Base-by-base conservation (phyloP, 2,113 vertebrate genomes). In the Ceyx melanurus region DNA sequence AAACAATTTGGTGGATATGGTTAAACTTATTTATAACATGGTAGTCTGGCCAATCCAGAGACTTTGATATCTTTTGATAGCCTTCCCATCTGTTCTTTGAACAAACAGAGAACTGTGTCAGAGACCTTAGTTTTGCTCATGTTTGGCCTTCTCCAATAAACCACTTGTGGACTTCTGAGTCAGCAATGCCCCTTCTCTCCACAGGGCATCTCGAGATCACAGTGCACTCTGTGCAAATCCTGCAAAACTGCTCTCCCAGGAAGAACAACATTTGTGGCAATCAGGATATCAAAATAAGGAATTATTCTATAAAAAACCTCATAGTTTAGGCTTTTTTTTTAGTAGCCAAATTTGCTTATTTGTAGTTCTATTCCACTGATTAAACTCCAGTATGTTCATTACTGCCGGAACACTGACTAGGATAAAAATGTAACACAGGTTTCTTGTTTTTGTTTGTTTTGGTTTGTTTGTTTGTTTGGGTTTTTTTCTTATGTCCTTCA, bases 101-200 rank as follows among this genome's bases (percentile, higher is more conserved):
- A 92, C 64, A 94, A 94, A 53, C 50, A 48, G 31, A 82, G 68
- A 95, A 95, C 40, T 90, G 73, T 88, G 61, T 96, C 88, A 95
- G 78, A 84, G 51, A 5, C 42, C 23, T 57, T 75, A 72, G 72
- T 88, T 20, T 85, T 81, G 73, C 71, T 92, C 78, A 22, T 43
- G 9, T 13, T 87, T 50, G 45, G 19, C 31, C 21, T 86, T 42
- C 58, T 88, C 74, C 18, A 45, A 77, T 66, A 42, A 53, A 91
- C 6, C 16, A 82, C 66, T 54, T 68, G 25, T 0, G 10, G 61
- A 13, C 12, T 76, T 90, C 62, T 94, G 81, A 90, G 50, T 46
- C 50, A 79, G 20, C n/a, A 67, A 35, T 43, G 33, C 35, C 76
- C 40, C 45, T 29, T 31, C 15, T 91, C n/a, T 11, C 46, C 29